phyloP scores from a whole-genome alignment of 2,113 vertebrate species.

The Vidua chalybeata region DNA sequence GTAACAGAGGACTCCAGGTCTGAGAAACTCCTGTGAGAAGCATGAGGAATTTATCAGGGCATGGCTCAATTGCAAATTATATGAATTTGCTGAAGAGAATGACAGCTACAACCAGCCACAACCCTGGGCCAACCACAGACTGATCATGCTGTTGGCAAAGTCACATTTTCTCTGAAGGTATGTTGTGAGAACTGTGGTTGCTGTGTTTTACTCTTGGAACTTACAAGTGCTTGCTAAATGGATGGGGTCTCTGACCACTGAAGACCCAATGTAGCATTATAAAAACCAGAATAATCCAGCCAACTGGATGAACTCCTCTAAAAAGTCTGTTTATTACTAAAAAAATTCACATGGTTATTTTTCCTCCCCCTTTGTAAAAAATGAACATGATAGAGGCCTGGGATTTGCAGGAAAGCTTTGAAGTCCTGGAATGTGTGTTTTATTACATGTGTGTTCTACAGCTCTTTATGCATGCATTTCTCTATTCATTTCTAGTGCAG shows the following conservation, averaged over 20 bases:
- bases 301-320: neutral
- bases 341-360: neutral
- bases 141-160: neutral
- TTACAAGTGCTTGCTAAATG: neutral
- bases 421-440: neutral
- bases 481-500: neutral
- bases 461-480: neutral
- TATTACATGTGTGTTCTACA: neutral
- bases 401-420: neutral
- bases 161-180: neutral
- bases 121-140: neutral
- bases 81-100: neutral
- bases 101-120: neutral
- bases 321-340: neutral
- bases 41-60: neutral
- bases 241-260: neutral
- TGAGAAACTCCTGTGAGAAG: neutral
- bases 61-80: neutral
- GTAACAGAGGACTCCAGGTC: neutral
- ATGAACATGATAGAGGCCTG: neutral
- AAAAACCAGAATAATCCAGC: neutral
- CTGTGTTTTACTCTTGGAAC: neutral
- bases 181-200: neutral
- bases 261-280: neutral
- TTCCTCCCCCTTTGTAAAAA: neutral